A percentile compares a stretch with the other conserved stretches of the same genome.
phyloP scores from a whole-genome alignment of 2,888 invertebrate genomes.

The Tipula vernalis region DNA sequence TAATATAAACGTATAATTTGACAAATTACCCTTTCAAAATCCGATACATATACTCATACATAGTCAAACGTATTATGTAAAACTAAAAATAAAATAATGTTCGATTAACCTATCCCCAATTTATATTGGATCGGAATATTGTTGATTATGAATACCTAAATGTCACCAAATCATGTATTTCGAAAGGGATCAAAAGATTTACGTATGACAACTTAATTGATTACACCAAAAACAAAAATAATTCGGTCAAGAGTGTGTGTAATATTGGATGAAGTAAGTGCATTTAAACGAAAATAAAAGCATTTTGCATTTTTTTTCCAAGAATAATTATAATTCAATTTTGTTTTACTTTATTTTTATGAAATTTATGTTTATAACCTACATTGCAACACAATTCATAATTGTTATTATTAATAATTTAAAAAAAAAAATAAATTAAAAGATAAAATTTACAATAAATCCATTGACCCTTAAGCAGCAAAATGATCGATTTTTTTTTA shows the following conservation, averaged over 20 bases:
- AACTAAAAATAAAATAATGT: background rate
- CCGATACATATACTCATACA: background rate
- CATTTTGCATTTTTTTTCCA: background rate
- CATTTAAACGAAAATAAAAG: background rate
- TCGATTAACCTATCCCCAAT: background rate
- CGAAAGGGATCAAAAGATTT: background rate
- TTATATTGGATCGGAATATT: background rate
- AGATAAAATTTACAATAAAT: background rate
- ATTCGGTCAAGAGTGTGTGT: background rate
- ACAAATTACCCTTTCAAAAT: background rate
- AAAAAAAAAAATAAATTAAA: background rate
- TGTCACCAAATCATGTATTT: background rate
- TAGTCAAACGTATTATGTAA: background rate
- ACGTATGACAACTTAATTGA: background rate
- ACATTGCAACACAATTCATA: background rate
- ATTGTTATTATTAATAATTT: background rate
- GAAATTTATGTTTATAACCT: background rate
- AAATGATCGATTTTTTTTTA: background rate
- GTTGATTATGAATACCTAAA: background rate
- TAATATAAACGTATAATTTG: background rate
- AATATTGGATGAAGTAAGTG: background rate
- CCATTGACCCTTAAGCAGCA: background rate
- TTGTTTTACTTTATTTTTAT: background rate
- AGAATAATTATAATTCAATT: background rate
- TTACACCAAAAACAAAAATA: background rate